Evolutionary conservation across 2,113 vertebrate genomes (phyloP).

Genomic region (Epinephelus fuscoguttatus): DNA sequence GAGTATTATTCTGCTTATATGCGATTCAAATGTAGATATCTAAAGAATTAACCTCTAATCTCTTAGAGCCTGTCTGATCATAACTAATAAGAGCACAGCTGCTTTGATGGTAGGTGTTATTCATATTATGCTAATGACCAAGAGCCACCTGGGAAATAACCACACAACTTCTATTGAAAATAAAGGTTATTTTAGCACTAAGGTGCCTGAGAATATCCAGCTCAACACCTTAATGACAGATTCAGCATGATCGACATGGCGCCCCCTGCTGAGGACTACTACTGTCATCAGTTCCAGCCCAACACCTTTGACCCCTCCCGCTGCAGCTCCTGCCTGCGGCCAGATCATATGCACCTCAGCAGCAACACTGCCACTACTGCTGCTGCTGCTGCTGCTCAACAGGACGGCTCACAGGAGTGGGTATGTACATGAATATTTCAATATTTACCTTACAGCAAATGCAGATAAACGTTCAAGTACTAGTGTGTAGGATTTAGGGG

Average conservation of each 20-base stretch:
- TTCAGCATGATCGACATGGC: constrained; percentile 39
- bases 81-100: constrained; percentile 22
- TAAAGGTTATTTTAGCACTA: constrained; percentile 16
- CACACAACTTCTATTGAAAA: constrained; percentile 8
- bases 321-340: constrained; percentile 72
- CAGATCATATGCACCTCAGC: constrained; percentile 73
- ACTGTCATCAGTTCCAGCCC: constrained; percentile 71
- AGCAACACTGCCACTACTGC: background rate
- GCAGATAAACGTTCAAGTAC: too few relatives aligned
- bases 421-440: constrained; percentile 34
- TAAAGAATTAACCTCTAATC: constrained; percentile 40
- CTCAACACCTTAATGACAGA: background rate
- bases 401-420: constrained; percentile 29
- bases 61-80: constrained; percentile 18
- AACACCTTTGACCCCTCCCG: constrained; percentile 78
- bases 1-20: background rate
- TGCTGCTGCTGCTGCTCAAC: background rate
- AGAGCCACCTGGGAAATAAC: constrained; percentile 69
- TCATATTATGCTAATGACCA: constrained; percentile 43
- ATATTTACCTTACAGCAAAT: too few relatives aligned
- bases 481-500: too few relatives aligned
- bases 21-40: constrained; percentile 28
- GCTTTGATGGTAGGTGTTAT: constrained; percentile 53
- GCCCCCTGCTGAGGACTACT: constrained; percentile 66
- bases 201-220: background rate